Base-by-base conservation (phyloP, 1,140 invertebrate species). In the Phymorhynchus buccinoides region DNA sequence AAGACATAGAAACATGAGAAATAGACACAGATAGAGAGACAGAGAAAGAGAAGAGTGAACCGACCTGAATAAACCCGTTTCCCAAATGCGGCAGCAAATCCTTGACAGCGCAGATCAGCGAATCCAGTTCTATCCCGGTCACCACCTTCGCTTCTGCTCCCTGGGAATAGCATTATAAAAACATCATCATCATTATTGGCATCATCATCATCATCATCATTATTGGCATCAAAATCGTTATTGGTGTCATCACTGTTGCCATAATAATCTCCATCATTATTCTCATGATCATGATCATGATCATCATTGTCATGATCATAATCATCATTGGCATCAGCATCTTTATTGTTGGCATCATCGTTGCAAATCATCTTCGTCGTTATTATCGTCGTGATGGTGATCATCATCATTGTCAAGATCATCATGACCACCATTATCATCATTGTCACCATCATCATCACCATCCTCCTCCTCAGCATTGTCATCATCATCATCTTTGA, bases 21-120 rank as follows among this genome's bases (percentile, higher is more conserved):
- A n/a, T n/a, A n/a, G n/a, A n/a, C n/a, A n/a, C 68, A 73, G 27
- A 73, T 12, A 73, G 9, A 73, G 6, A 30, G 30, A n/a, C 12
- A n/a, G 35, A 42, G 12, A n/a, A 77, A 16, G 39, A 77, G 7
- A 16, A n/a, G 27, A 37, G 27, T 12, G 35, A 16, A 37, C 86
- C 89, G 91, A 95, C 95, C 93, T 95, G 89, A 85, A 96, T 94
- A 89, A 96, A 96, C 84, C 95, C 96, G 90, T 96, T 96, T 1
- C 96, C 96, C 78, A 97, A 93, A 92, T 97, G 95, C 35, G 96
- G 96, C 35, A 98, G 93, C 83, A 97, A 95, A 90, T 98, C 97
- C 90, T 95, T 95, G 3, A 97, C 95, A 93, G 95, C 94, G 42
- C 94, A 94, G 39, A 97, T 95, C 37, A 95, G 92, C 12, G 94